phyloP scores from a whole-genome alignment of 2,113 vertebrate species.

The Chionodraco myersi region DNA sequence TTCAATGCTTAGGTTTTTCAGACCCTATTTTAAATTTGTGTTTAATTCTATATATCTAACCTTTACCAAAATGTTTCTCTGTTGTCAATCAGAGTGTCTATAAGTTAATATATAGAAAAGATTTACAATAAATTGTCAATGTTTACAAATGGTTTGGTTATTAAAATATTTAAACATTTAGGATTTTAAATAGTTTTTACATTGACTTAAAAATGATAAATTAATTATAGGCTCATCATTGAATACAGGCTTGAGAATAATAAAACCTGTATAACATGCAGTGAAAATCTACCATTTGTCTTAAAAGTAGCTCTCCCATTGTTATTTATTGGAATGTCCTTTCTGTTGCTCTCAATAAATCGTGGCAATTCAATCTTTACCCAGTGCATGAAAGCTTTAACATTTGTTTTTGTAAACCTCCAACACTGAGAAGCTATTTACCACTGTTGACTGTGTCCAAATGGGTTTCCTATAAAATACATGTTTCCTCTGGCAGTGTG shows the following conservation, averaged over 20 bases:
- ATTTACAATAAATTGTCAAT: background rate
- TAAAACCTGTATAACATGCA: background rate
- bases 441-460: constrained; percentile 36
- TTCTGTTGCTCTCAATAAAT: constrained; percentile 39
- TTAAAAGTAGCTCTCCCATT: background rate
- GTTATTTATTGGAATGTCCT: constrained; percentile 20
- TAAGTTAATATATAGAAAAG: background rate
- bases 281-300: background rate
- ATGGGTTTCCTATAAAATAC: constrained; percentile 48
- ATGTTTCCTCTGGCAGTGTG: constrained; percentile 56
- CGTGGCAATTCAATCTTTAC: constrained; percentile 55
- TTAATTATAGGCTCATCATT: background rate
- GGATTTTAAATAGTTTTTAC: background rate
- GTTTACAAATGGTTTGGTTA: background rate
- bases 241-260: background rate
- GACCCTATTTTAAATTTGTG: background rate
- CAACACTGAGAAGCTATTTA: constrained; percentile 42
- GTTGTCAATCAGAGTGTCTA: too few species aligned
- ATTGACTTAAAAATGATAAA: background rate
- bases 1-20: too few species aligned
- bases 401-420: constrained; percentile 52
- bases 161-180: background rate
- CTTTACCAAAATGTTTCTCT: background rate
- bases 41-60: background rate
- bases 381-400: constrained; percentile 38